Conservation (phyloP, 2,797 vertebrate genomes). For the Xenops minutus region DNA sequence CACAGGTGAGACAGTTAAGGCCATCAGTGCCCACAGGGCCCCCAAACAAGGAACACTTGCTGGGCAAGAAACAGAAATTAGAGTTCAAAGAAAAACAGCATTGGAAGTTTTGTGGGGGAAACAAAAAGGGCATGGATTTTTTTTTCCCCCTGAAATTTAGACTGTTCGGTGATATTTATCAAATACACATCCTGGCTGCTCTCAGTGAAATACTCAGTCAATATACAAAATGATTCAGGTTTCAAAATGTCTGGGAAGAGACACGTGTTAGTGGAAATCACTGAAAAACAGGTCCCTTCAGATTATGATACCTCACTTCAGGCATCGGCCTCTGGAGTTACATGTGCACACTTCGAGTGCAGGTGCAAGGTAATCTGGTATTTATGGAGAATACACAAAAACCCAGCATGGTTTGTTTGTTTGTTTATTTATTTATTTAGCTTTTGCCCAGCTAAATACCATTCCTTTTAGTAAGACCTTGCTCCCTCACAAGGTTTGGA, state of each 20-base stretch:
- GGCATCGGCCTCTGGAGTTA: not conserved
- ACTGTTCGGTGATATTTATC: not conserved
- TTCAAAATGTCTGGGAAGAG: not conserved
- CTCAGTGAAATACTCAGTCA: not conserved
- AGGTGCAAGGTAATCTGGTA: not conserved
- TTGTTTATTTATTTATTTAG: not conserved
- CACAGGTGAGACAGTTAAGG: not conserved
- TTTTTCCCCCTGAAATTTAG: not conserved
- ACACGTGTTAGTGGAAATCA: not conserved
- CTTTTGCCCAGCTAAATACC: not conserved
- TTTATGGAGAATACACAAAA: not conserved
- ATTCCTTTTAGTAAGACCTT: not conserved
- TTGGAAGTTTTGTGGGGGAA: not conserved
- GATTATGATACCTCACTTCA: not conserved
- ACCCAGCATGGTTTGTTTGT: not conserved
- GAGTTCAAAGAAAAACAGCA: not conserved
- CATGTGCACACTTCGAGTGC: not conserved
- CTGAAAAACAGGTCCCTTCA: not conserved
- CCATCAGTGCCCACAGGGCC: not conserved
- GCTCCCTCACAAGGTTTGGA: not conserved
- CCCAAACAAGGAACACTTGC: not conserved
- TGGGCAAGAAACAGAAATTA: not conserved
- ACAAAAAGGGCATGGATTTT: not conserved
- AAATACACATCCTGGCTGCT: not conserved
- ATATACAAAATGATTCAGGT: not conserved